A percentile compares a stretch with the other conserved stretches of the same genome.
phyloP scores from a whole-genome alignment of 2,113 vertebrate genomes.

The Strigops habroptila region DNA sequence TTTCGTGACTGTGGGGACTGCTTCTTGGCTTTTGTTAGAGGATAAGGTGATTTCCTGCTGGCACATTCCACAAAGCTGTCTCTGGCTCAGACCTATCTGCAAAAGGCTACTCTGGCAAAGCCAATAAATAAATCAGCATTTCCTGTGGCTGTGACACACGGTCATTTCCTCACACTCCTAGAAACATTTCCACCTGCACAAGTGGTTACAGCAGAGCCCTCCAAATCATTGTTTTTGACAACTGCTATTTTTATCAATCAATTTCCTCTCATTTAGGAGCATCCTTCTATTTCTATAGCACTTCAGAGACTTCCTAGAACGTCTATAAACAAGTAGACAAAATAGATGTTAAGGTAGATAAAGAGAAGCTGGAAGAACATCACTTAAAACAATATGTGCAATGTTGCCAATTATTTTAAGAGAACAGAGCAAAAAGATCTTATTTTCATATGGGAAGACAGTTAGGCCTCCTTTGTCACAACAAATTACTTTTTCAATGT shows the following conservation, averaged over 20 bases:
- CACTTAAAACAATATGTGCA: background rate
- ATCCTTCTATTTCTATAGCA: slow-evolving; percentile 25
- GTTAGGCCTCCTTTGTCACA: background rate
- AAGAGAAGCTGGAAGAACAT: background rate
- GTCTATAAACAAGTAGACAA: slow-evolving; percentile 9
- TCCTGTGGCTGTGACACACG: slow-evolving; percentile 1
- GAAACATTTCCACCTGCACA: slow-evolving; percentile 13
- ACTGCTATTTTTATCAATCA: background rate
- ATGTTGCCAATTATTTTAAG: background rate
- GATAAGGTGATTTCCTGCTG: slow-evolving; percentile 22
- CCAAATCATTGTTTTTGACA: background rate
- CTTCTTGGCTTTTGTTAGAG: slow-evolving; percentile 12
- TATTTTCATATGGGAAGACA: background rate
- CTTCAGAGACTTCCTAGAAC: slow-evolving; percentile 10
- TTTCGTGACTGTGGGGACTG: background rate
- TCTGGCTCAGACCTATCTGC: background rate
- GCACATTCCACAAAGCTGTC: background rate
- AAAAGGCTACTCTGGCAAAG: background rate
- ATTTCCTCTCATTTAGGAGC: slow-evolving; percentile 28
- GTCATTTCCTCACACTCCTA: slow-evolving; percentile 32
- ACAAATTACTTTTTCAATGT: background rate
- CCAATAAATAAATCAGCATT: slow-evolving; percentile 43
- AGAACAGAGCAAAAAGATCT: background rate
- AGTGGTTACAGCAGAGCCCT: background rate
- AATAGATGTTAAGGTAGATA: background rate